These are phyloP conservation scores for Sigmodon hispidus DNA, from an alignment of 2,113 vertebrate genomes.

Conservation along the genomic window DNA sequence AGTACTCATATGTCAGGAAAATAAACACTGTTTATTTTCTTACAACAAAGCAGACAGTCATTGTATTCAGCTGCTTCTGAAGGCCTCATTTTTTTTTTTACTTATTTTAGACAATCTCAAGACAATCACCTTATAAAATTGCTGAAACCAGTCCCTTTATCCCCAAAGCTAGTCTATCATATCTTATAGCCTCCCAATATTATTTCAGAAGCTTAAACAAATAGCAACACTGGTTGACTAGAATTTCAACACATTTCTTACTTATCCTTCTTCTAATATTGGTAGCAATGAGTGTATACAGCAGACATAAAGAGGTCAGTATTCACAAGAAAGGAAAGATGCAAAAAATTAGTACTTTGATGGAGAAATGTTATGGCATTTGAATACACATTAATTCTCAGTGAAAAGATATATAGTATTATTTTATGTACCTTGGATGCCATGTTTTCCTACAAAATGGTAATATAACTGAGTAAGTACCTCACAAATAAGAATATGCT, in stretches of 20 bases:
- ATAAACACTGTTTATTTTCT: slow-evolving; percentile 1
- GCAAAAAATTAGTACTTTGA: not conserved
- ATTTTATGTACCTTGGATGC: not conserved
- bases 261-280: not conserved
- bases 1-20: not conserved
- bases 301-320: not conserved
- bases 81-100: not conserved
- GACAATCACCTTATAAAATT: slow-evolving; percentile 38
- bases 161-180: not conserved
- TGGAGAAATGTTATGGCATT: slow-evolving; percentile 4
- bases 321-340: not conserved
- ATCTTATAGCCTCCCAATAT: slow-evolving; percentile 15
- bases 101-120: not conserved
- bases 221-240: slow-evolving; percentile 1
- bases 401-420: slow-evolving; percentile 27
- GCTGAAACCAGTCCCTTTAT: not conserved
- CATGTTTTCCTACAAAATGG: not conserved
- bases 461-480: slow-evolving; percentile 47
- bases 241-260: slow-evolving; percentile 47
- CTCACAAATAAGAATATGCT: slow-evolving; percentile 33
- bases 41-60: not conserved
- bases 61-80: not conserved
- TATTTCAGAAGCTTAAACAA: not conserved
- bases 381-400: not conserved
- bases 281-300: not conserved